Evolutionary conservation across 2,797 vertebrate genomes (phyloP).

Genomic region (Phyllotis vaccarum): DNA sequence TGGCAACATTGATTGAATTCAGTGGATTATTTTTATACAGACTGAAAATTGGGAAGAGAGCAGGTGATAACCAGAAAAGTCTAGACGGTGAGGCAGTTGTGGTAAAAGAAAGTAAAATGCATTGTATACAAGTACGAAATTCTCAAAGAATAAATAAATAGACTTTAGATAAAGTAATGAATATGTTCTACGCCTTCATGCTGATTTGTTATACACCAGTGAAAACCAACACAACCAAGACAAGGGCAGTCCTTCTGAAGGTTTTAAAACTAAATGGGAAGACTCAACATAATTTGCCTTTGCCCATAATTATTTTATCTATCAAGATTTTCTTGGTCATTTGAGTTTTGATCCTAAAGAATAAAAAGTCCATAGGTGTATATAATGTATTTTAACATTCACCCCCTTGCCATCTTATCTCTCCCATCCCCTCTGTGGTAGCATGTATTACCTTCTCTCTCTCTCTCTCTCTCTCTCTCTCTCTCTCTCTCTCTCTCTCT

Average conservation of each 20-base stretch:
- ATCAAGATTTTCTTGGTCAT: background rate
- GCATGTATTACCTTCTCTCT: background rate
- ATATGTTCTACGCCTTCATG: background rate
- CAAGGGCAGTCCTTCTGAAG: background rate
- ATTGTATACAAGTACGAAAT: background rate
- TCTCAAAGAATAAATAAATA: background rate
- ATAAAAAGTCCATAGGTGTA: background rate
- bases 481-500: too few species aligned
- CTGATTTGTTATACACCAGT: background rate
- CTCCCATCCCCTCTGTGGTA: background rate
- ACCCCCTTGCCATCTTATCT: too few species aligned
- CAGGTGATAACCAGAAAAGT: background rate
- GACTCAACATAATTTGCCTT: constrained; percentile 1
- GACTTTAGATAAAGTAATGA: background rate
- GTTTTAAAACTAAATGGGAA: constrained; percentile 20
- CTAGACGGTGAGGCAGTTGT: background rate
- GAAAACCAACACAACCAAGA: background rate
- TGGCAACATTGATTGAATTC: background rate
- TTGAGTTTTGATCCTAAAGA: background rate
- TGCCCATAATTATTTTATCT: background rate
- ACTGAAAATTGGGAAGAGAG: background rate
- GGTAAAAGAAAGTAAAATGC: background rate
- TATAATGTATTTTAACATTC: background rate
- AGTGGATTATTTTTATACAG: background rate
- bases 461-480: too few species aligned